Base-by-base conservation (phyloP, 2,888 invertebrate genomes). In the Diloba caeruleocephala region DNA sequence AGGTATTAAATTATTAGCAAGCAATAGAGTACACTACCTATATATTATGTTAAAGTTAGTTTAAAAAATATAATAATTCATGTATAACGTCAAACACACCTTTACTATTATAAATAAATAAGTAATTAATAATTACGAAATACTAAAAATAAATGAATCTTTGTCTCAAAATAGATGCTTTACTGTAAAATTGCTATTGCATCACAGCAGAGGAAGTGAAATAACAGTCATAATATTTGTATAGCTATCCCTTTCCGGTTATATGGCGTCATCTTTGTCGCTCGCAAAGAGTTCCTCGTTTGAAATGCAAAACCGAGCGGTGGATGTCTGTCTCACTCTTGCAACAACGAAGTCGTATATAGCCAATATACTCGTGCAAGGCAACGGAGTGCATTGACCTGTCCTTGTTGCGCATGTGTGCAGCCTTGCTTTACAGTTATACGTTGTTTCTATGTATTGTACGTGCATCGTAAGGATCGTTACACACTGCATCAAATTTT, bases 331-430 rank as follows among this genome's bases (percentile, higher is more conserved):
- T 81, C 79, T 80, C 79, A 63, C 70, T 92, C 78, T 64, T 77
- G 56, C 86, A 41, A 74, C 57, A 29, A 46, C 42, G 58, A 45
- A 59, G 51, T 59, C 51, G 71, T 78, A 76, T 92, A 83, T 78
- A 43, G 76, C 78, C 59, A 72, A 81, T 80, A 78, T 85, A 77
- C 79, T 89, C 86, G 82, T 84, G 88, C 92, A 93, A 93, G 93
- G 93, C 92, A 92, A 92, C 88, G 66, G 87, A 91, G 93, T 89
- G 88, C 92, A 87, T 91, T 92, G 93, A 93, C 92, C 93, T 93
- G 93, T 93, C 93, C 93, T 93, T 93, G 93, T 86, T 93, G 76
- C 54, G 78, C 57, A 74, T 85, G 93, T 93, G 93, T 92, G 92
- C 89, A 92, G 91, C 92, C 92, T 93, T 93, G 92, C 91, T 89